Percentiles rank a stretch among this genome's conserved stretches.
These are phyloP conservation scores for Megalonaias nervosa DNA, from an alignment of 1,140 invertebrate genomes.

Conservation along the genomic window DNA sequence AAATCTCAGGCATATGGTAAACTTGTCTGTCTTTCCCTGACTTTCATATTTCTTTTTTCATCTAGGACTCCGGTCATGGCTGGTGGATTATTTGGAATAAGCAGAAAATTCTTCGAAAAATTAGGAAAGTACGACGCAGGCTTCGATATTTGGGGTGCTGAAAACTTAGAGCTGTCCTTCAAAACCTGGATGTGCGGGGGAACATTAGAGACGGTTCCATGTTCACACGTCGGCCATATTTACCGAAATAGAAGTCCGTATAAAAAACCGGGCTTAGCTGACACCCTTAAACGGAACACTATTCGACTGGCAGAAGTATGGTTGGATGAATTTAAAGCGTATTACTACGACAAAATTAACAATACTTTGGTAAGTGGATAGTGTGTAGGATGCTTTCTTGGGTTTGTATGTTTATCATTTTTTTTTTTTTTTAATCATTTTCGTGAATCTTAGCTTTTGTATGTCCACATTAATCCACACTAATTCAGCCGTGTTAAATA, in stretches of 20 bases:
- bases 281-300: conserved; percentile 67
- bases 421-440: too few species aligned
- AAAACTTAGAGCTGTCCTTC: conserved; percentile 98
- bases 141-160: conserved; percentile 90
- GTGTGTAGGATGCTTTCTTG: too few species aligned
- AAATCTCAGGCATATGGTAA: too few species aligned
- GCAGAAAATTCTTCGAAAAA: conserved; percentile 88
- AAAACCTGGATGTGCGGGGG: conserved; percentile 99
- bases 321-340: conserved; percentile 93
- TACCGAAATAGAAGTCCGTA: conserved; percentile 98
- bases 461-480: too few species aligned
- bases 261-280: conserved; percentile 49
- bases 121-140: conserved; percentile 78
- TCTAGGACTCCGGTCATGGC: conserved; percentile 88
- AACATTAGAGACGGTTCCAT: conserved; percentile 93
- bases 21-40: too few species aligned
- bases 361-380: conserved; percentile 84
- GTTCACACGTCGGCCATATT: conserved; percentile 98
- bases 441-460: too few species aligned
- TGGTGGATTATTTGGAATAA: conserved; percentile 88
- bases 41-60: neutral
- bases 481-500: too few species aligned
- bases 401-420: too few species aligned
- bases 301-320: conserved; percentile 73
- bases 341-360: conserved; percentile 90